Base-by-base conservation (phyloP, 2,113 vertebrate species). In the Monopterus albus region DNA sequence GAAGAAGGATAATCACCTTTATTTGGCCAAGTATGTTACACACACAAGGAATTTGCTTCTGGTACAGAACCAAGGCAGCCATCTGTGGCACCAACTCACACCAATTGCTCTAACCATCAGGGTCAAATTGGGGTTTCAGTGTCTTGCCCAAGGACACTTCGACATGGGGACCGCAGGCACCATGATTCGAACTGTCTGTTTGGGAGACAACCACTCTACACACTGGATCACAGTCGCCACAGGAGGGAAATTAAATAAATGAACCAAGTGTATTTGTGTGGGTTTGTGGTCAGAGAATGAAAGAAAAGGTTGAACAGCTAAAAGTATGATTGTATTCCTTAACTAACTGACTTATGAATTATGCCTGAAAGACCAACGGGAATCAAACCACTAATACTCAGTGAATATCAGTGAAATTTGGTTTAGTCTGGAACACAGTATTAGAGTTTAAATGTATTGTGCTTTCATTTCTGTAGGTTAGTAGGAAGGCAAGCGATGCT, bases 241-340 rank as follows among this genome's bases (percentile, higher is more conserved):
- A n/a, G n/a, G n/a, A 62, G 31, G 10, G 7, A 40, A 66, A 29
- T 51, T 28, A 25, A 72, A 67, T 39, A 18, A 75, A 75, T 47
- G 49, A 65, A 66, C 0, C 0, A 9, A 26, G 35, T 72, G 40
- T 40, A 18, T 62, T 1, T 36, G 28, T 63, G 72, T 56, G 56
- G 42, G 42, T 55, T 53, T 56, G 72, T 69, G 52, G 49, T 72
- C 43, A 46, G 14, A 26, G 9, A 50, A 26, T n/a, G 12, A 78
- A 21, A 51, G 63, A 26, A 52, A 69, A 64, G 21, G 59, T 47
- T 63, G 20, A 35, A 40, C 49, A 67, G 51, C 67, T 47, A 47
- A 46, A 78, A 38, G 55, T 39, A 23, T 4, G 29, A 29, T 28
- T 7, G 2, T 21, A 25, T 58, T 67, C 15, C 28, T 7, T 1